Evolutionary conservation across 2,888 invertebrate genomes (phyloP), one percentile per base, ranked within the genome.

Genomic region (Drosophila testacea): DNA sequence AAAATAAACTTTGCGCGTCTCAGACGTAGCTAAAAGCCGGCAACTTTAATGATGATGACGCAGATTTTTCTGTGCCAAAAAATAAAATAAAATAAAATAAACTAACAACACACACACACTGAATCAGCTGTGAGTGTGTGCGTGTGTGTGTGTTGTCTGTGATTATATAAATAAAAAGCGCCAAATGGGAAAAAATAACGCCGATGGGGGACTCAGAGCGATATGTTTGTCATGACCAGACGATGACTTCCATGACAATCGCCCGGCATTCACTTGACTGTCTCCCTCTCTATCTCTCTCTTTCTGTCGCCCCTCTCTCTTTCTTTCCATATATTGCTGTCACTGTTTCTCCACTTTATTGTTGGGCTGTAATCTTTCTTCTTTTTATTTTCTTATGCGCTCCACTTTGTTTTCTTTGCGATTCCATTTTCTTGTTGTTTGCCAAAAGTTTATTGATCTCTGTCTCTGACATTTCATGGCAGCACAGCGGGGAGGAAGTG

Each of bases 401-500:
- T 87, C 84, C 65, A 79, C 79, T 83, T 83, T 83, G 82, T 87
- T 87, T 83, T 83, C 85, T 81, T 86, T 86, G 70, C 77, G 75
- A 60, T 83, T 82, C 79, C 82, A 86, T 77, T 83, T 84, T 82
- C 85, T 85, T 88, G 83, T 82, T 83, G 80, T 88, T 83, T 88
- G 83, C 83, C 85, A 85, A 83, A 87, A 87, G 83, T 83, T 83
- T 88, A 85, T 88, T 88, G 86, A 83, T 84, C 87, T 69, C 41
- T 67, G 47, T 52, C 56, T 48, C 81, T 73, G 76, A 71, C 85
- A 78, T 52, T 79, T 59, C 52, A 54, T 68, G 61, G 66, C 65
- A 54, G 74, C 65, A 64, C 50, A 42, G 59, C 36, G 11, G 59
- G 7, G 27, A 32, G 38, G 28, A 32, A 32, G 38, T 7, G 10